phyloP scores from a whole-genome alignment of 1,140 invertebrate species.

The Drosophila murphyi region DNA sequence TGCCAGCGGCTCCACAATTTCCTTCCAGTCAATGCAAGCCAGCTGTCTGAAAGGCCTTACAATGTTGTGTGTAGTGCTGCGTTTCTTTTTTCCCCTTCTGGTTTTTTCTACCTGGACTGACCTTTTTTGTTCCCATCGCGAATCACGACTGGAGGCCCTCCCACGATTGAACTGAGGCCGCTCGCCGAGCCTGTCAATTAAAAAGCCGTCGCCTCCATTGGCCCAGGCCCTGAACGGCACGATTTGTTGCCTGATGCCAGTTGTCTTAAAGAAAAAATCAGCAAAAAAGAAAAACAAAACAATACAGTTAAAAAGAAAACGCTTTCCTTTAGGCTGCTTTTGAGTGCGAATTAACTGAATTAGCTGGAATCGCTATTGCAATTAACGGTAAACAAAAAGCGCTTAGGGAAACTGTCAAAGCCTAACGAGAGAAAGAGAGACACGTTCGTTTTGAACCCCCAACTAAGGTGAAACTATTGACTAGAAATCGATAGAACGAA shows the following conservation, averaged over 20 bases:
- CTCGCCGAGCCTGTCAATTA: constrained; percentile 58
- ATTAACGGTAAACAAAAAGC: constrained; percentile 59
- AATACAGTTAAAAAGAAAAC: constrained; percentile 40
- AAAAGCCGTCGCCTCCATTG: constrained; percentile 58
- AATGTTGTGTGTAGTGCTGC: not conserved
- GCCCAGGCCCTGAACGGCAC: constrained; percentile 66
- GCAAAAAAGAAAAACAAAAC: constrained; percentile 1
- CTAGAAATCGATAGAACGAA: constrained; percentile 7
- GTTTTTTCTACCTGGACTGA: constrained; percentile 56
- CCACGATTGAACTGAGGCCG: constrained; percentile 44
- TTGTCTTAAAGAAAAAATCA: constrained; percentile 11
- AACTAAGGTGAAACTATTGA: constrained; percentile 16
- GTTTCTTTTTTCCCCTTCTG: not conserved
- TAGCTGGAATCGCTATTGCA: constrained; percentile 64
- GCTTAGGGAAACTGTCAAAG: constrained; percentile 28
- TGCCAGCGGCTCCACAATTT: constrained; percentile 41
- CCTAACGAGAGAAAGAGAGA: constrained; percentile 1
- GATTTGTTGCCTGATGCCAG: constrained; percentile 67
- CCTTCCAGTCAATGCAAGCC: constrained; percentile 59
- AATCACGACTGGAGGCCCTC: constrained; percentile 43
- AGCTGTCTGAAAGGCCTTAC: constrained; percentile 53
- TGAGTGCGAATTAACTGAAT: constrained; percentile 75
- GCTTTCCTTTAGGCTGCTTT: constrained; percentile 53
- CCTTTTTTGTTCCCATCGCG: constrained; percentile 59
- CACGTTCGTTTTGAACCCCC: not conserved